Evolutionary conservation across 2,888 invertebrate species (phyloP), one percentile per base, ranked within the genome.

Genomic region (Hypomecis punctinalis): DNA sequence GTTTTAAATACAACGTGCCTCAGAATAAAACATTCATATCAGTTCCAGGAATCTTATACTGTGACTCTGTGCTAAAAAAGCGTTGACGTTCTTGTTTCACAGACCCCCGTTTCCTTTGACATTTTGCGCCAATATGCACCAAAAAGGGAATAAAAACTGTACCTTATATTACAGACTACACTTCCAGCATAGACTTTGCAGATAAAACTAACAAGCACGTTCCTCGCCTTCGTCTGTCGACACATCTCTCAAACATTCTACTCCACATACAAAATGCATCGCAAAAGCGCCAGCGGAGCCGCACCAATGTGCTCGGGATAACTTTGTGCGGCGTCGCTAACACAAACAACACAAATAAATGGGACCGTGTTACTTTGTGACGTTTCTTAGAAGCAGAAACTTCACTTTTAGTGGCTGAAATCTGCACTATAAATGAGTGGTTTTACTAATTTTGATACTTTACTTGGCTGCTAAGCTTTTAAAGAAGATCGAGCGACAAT

Each of bases 281-380:
- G 76, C 76, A 78, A 78, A 78, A 71, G 76, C 73, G 72, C 70
- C 70, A 66, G 67, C 61, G 39, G 40, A 43, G 45, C 47, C 70
- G 67, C 71, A 72, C 74, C 74, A 67, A 79, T 80, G 73, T 78
- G 78, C 74, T 74, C 71, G 70, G 81, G 82, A 83, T 84, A 83
- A 82, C 81, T 84, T 82, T 82, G 79, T 81, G 77, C 74, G 43
- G 57, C 73, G 75, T 78, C 74, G 68, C 77, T 78, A 77, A 75
- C 81, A 74, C 73, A 78, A 76, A 75, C 76, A 72, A 75, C 74
- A 76, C 71, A 79, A 81, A 76, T 82, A 84, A 81, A 82, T 79
- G 70, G 75, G 79, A 70, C 74, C 68, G 65, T 75, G 75, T 78
- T 79, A 79, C 80, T 82, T 76, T 76, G 74, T 65, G 69, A 71